Evolutionary conservation across 35 echinoderm and acorn worm species (phyloP), one percentile per base, ranked within the genome.

Genomic region (Heliocidaris tuberculata): DNA sequence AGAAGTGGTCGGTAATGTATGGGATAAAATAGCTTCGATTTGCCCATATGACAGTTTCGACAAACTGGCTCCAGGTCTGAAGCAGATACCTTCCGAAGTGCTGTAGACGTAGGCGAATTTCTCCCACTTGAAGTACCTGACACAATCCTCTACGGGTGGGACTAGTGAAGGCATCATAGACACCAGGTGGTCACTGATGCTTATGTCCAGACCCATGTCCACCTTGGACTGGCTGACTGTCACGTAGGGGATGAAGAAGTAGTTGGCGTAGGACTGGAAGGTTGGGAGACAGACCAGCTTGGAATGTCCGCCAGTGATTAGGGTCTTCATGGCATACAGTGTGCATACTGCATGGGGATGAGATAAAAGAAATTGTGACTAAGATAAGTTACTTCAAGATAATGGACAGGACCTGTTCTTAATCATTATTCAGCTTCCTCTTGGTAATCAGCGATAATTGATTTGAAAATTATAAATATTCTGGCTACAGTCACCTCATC

Each of bases 71-170:
- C n/a, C n/a, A n/a, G 31, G 21, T 19, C 5, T 56, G 52, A 56
- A 56, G 11, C 11, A 15, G 19, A 5, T 89, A 99, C 98, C 98
- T 96, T 96, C 95, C 27, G 92, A 50, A 85, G 94, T 50, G 42
- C 95, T 93, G 86, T 97, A 99, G 47, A 99, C 94, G 89, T 96
- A 99, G 7, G 94, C 96, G 90, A 99, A 99, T 48, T 85, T 88
- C 17, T 95, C 92, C 98, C 98, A 99, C 88, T 95, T 88, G 30
- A 93, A 94, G 87, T 94, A 96, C 7, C 32, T 32, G 31, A 99
- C 88, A 17, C 97, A 32, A 52, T 97, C 97, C 1, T 96, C 32
- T 27, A 97, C 6, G 32, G 92, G 93, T 32, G 85, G 94, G 31
- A 95, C 78, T 21, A 97, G 96, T 27, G 98, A 96, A 5, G 98